A percentile compares a stretch with the other conserved stretches of the same genome.
phyloP scores from a whole-genome alignment of 2,888 invertebrate genomes.

The Dynastes tityus region DNA sequence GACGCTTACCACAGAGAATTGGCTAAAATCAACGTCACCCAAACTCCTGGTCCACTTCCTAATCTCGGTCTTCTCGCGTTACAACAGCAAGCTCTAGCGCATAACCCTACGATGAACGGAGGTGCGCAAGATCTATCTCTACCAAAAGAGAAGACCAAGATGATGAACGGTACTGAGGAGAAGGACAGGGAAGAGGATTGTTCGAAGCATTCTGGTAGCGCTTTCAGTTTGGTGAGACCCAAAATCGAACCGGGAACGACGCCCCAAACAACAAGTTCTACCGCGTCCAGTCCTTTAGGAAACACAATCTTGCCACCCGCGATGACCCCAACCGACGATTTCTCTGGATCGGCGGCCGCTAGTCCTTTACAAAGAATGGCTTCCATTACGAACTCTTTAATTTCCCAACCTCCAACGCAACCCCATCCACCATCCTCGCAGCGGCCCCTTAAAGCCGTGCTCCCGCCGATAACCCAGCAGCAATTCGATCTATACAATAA shows the following conservation, averaged over 20 bases:
- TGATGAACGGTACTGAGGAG: conserved; percentile 79
- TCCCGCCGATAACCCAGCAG: conserved; percentile 98
- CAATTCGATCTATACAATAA: conserved; percentile 99
- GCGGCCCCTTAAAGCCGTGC: conserved; percentile 94
- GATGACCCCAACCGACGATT: conserved; percentile 86
- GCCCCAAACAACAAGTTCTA: conserved; percentile 80
- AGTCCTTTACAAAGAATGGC: conserved; percentile 98
- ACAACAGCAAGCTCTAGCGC: conserved; percentile 80
- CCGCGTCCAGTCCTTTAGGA: conserved; percentile 88
- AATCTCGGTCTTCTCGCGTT: conserved; percentile 81
- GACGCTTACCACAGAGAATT: conserved; percentile 96
- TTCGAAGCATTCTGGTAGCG: conserved; percentile 84
- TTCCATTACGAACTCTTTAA: conserved; percentile 96
- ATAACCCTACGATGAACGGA: conserved; percentile 75
- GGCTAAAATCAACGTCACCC: conserved; percentile 84
- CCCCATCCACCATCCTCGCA: conserved; percentile 89
- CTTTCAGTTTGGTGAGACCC: conserved; percentile 90
- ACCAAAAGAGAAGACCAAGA: conserved; percentile 84
- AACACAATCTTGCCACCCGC: conserved; percentile 91
- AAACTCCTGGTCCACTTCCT: conserved; percentile 70
- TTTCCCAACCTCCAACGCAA: conserved; percentile 90
- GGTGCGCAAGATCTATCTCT: conserved; percentile 89
- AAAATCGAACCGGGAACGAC: conserved; percentile 83
- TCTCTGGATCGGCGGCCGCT: conserved; percentile 85
- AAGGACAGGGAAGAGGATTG: conserved; percentile 78